phyloP scores from a whole-genome alignment of 2,888 invertebrate species.

The Brenthis ino region DNA sequence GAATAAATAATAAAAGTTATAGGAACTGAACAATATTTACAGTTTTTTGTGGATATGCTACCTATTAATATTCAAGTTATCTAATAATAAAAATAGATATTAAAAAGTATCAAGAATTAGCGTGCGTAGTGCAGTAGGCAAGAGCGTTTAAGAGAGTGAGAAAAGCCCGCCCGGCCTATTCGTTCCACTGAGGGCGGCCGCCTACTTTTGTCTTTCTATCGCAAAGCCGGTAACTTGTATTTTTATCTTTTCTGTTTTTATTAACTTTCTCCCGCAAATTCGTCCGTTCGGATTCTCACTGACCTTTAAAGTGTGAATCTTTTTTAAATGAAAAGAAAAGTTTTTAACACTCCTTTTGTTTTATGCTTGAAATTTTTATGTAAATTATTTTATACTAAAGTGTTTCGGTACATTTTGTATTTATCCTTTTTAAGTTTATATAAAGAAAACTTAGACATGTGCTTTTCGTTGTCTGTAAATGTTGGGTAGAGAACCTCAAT shows the following conservation, averaged over 20 bases:
- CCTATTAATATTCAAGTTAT: too few relatives aligned
- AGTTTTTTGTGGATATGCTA: too few relatives aligned
- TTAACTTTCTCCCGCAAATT: conserved; percentile 39
- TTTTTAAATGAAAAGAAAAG: conserved; percentile 25
- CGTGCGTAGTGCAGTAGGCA: conserved; percentile 51
- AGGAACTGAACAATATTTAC: too few relatives aligned
- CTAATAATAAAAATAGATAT: neutral
- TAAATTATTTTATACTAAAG: neutral
- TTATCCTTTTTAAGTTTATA: neutral
- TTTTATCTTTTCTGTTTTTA: conserved; percentile 44
- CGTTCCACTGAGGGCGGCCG: conserved; percentile 69
- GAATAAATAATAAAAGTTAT: too few relatives aligned
- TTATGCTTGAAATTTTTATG: conserved; percentile 9
- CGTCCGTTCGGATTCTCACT: conserved; percentile 36
- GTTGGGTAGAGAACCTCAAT: too few relatives aligned
- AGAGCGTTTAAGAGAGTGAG: conserved; percentile 78
- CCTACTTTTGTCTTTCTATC: conserved; percentile 68
- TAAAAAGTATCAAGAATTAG: conserved; percentile 51
- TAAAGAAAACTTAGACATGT: too few relatives aligned
- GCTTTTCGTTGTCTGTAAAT: too few relatives aligned
- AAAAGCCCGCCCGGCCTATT: conserved; percentile 79
- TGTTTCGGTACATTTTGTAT: neutral
- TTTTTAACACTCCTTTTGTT: conserved; percentile 5
- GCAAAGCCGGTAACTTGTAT: conserved; percentile 51
- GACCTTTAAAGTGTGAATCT: conserved; percentile 39